Conservation (phyloP, 2,113 vertebrate species). For the Actenoides lindsayi region DNA sequence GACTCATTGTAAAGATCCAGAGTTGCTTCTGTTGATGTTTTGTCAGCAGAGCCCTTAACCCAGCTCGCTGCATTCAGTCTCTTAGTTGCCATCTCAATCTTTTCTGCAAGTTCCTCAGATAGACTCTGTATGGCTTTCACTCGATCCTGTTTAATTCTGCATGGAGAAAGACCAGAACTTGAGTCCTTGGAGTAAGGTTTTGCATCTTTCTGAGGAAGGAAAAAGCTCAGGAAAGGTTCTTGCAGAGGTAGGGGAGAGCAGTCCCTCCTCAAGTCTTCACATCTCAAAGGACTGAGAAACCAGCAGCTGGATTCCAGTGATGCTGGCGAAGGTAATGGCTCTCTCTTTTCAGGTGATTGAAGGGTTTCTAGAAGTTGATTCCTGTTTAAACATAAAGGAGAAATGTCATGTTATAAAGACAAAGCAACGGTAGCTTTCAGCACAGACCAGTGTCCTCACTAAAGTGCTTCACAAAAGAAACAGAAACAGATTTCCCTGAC, state of each 20-base stretch:
- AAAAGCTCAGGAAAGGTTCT: not conserved
- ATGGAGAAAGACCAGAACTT: not conserved
- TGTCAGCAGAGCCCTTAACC: not conserved
- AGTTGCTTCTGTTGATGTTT: not conserved
- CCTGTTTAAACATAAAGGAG: conserved; percentile 48
- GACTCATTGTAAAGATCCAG: not conserved
- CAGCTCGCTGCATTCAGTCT: conserved; percentile 27
- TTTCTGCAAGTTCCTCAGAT: conserved; percentile 62
- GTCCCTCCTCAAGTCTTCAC: not conserved
- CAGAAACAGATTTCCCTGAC: not conserved
- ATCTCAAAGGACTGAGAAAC: not conserved
- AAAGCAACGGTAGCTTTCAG: not conserved
- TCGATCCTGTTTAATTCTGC: conserved; percentile 39
- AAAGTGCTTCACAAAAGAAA: not conserved
- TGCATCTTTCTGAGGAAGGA: not conserved
- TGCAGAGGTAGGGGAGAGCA: not conserved
- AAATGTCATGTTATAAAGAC: not conserved
- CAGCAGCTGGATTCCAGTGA: rapidly evolving
- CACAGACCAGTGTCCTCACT: not conserved
- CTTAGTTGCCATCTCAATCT: conserved; percentile 60
- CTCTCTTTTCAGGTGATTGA: not conserved
- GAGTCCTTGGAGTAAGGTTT: not conserved
- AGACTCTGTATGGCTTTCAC: conserved; percentile 67
- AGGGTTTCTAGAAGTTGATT: not conserved
- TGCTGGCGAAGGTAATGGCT: not conserved